Evolutionary conservation across 1,140 invertebrate genomes (phyloP).

Genomic region (Drosophila subobscura): DNA sequence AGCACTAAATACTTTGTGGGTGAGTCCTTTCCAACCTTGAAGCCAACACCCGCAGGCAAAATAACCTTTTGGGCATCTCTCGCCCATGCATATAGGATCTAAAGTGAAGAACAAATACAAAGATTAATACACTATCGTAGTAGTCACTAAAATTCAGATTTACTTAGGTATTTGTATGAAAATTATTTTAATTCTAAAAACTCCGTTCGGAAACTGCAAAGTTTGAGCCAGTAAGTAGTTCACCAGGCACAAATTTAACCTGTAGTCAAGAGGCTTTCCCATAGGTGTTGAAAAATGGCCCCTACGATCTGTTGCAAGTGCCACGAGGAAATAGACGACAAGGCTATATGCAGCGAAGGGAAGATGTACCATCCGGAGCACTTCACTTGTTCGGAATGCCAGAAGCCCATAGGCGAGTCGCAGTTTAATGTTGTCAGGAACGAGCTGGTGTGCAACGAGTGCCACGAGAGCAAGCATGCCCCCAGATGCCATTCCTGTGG

Average conservation of each 20-base stretch:
- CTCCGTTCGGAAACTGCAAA: no score
- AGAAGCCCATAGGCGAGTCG: constrained; percentile 2
- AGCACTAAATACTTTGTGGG: constrained; percentile 92
- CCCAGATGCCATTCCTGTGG: constrained; percentile 29
- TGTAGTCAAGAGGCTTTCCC: no score
- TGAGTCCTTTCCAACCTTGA: constrained; percentile 90
- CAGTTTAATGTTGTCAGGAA: constrained; percentile 22
- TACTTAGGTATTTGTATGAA: no score
- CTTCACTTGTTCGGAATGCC: constrained; percentile 42
- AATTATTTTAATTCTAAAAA: no score
- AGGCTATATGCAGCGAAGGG: constrained; percentile 22
- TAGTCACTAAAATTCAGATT: no score
- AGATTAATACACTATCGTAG: background rate
- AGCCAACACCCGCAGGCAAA: constrained; percentile 93
- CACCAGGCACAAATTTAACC: no score
- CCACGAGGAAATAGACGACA: constrained; percentile 19
- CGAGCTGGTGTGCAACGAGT: constrained; percentile 35
- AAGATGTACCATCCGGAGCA: constrained; percentile 49
- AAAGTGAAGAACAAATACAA: constrained; percentile 36
- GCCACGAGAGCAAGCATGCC: constrained; percentile 32
- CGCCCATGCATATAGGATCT: constrained; percentile 99
- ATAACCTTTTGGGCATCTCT: constrained; percentile 94
- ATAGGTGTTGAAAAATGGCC: constrained; percentile 10
- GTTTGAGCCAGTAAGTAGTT: no score
- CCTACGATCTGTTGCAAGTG: constrained; percentile 44